Conservation (phyloP, 1,140 invertebrate species). For the Limonius californicus region DNA sequence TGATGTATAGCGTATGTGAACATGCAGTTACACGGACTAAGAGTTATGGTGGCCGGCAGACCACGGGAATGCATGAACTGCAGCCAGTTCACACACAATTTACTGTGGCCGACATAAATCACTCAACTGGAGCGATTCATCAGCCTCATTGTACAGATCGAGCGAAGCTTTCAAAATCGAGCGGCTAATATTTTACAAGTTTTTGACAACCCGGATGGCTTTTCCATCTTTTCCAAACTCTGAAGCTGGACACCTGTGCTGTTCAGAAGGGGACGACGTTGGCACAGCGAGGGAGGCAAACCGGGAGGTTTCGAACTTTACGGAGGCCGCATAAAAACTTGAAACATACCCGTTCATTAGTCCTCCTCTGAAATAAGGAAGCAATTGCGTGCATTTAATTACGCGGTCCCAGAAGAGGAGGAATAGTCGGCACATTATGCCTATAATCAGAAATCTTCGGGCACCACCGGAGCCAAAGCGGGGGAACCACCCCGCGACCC, state of each 20-base stretch:
- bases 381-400: background rate
- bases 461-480: constrained; percentile 9
- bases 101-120: constrained; percentile 42
- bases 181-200: constrained; percentile 43
- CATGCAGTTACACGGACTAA: constrained; percentile 32
- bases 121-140: constrained; percentile 43
- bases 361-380: no score
- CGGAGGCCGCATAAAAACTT: no score
- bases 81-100: constrained; percentile 40
- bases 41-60: constrained; percentile 28
- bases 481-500: constrained; percentile 30
- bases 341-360: no score
- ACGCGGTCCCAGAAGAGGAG: background rate
- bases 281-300: background rate
- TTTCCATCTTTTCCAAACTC: constrained; percentile 33
- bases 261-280: background rate
- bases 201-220: constrained; percentile 42
- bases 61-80: constrained; percentile 22
- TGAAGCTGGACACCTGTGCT: constrained; percentile 25
- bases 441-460: constrained; percentile 5
- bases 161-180: constrained; percentile 34
- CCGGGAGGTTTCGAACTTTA: no score
- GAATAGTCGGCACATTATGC: background rate
- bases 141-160: constrained; percentile 34
- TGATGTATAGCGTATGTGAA: constrained; percentile 34